Evolutionary conservation across 1,140 invertebrate species (phyloP).

Genomic region (Seison nebaliae): DNA sequence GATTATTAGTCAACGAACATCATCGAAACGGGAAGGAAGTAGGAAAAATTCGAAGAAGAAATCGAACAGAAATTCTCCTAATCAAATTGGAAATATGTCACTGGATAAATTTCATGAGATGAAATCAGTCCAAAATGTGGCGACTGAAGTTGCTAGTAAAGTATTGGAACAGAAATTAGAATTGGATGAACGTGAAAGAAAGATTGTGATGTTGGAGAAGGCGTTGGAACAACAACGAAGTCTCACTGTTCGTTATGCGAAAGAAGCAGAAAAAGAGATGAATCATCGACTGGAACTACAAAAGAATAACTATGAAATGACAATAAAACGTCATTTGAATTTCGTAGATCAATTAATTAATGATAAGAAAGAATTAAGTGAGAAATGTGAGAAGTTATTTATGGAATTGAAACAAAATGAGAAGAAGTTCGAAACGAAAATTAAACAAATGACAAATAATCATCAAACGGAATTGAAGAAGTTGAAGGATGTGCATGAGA

Average conservation of each 20-base stretch:
- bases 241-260: constrained; percentile 25
- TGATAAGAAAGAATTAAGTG: constrained; percentile 26
- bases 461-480: constrained; percentile 23
- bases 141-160: too few species aligned
- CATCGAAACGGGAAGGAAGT: too few species aligned
- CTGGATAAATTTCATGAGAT: constrained; percentile 53
- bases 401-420: constrained; percentile 24
- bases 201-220: constrained; percentile 25
- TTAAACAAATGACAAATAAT: constrained; percentile 21
- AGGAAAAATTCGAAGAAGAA: too few species aligned
- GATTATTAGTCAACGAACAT: too few species aligned
- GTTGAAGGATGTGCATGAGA: constrained; percentile 24
- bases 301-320: constrained; percentile 28
- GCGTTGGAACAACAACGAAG: constrained; percentile 28
- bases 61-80: too few species aligned
- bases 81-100: too few species aligned
- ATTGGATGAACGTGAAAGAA: constrained; percentile 25
- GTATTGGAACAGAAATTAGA: constrained; percentile 23
- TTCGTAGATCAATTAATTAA: constrained; percentile 30
- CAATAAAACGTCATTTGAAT: constrained; percentile 26
- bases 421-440: constrained; percentile 24
- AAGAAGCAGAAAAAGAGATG: constrained; percentile 27
- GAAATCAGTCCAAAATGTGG: constrained; percentile 31
- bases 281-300: constrained; percentile 17
- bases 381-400: constrained; percentile 26